phyloP scores from a whole-genome alignment of 2,888 invertebrate species.

The Cephalotes varians region DNA sequence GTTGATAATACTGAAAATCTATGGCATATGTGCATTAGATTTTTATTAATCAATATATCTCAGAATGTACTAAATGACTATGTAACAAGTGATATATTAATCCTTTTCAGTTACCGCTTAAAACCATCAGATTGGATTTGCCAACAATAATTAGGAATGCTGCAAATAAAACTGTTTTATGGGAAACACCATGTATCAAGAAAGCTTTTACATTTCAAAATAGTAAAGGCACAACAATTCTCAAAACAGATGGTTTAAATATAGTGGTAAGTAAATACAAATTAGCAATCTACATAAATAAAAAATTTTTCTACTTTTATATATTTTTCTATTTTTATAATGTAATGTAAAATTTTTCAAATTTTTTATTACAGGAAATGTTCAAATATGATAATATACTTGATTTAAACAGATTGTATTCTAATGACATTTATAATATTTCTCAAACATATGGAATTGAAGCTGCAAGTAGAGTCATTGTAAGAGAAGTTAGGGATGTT shows the following conservation, averaged over 20 bases:
- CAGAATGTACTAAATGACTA: background rate
- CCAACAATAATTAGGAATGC: slow-evolving; percentile 91
- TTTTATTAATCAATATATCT: background rate
- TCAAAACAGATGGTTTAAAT: slow-evolving; percentile 98
- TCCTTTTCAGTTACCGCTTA: slow-evolving; percentile 87
- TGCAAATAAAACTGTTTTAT: slow-evolving; percentile 91
- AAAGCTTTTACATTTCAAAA: slow-evolving; percentile 93
- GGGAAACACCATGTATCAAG: slow-evolving; percentile 93
- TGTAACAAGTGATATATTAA: background rate
- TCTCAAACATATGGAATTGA: slow-evolving; percentile 98
- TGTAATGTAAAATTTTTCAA: background rate
- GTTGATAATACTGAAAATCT: too few species aligned
- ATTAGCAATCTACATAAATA: background rate
- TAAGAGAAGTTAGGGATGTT: slow-evolving; percentile 97
- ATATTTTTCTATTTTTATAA: background rate
- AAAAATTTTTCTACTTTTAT: background rate
- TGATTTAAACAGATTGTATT: slow-evolving; percentile 94
- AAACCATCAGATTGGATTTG: slow-evolving; percentile 91
- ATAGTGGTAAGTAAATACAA: slow-evolving; percentile 88
- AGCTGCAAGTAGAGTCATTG: slow-evolving; percentile 96
- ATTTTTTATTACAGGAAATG: slow-evolving; percentile 90
- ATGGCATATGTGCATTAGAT: background rate
- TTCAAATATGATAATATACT: slow-evolving; percentile 92
- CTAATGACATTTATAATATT: slow-evolving; percentile 97
- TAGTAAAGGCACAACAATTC: slow-evolving; percentile 87